Base-by-base conservation (phyloP, 2,888 invertebrate genomes). In the Sabellastarte sp. region DNA sequence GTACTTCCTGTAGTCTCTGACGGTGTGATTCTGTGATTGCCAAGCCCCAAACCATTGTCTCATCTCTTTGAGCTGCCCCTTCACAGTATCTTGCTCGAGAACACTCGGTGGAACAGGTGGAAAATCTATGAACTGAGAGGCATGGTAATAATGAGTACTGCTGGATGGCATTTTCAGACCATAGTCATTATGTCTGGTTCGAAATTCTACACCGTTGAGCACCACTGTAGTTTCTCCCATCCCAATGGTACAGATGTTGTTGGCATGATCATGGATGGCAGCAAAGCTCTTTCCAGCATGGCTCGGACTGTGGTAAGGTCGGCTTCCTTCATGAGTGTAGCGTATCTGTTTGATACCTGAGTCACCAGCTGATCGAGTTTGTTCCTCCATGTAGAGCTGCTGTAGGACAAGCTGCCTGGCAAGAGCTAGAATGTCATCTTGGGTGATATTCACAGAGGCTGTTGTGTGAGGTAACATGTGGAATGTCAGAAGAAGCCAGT, bases 101-200 rank as follows among this genome's bases (percentile, higher is more conserved):
- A 61, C 61, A 4, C 28, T 51, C 32, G 53, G 53, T 10, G 79
- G 79, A 1, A 78, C 76, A 0, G 63, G 63, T 0, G 79, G 79
- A 61, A 76, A 77, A 1, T 76, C 76, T 4, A 80, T 71, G n/a
- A 74, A 69, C 32, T 76, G 76, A 1, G 67, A 63, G 1, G 64
- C 66, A 55, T 76, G 66, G 61, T 73, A 77, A 3, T 58, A 56
- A 1, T 57, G 59, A 3, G 60, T 67, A 5, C 55, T 72, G 28
- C 55, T 66, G 30, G 67, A 68, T 3, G 77, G 60, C 59, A 52
- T 57, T 28, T 33, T 26, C 2, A 65, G 61, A 15, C 28, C 29
- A 70, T 77, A 80, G 66, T 80, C 80, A 64, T 80, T 80, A 68
- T 80, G 80, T 15, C 80, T 66, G 1, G 80, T 80, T 41, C 66